Evolutionary conservation across 2,797 vertebrate species (phyloP), one percentile per base, ranked within the genome.

Genomic region (Rhinatrema bivittatum): DNA sequence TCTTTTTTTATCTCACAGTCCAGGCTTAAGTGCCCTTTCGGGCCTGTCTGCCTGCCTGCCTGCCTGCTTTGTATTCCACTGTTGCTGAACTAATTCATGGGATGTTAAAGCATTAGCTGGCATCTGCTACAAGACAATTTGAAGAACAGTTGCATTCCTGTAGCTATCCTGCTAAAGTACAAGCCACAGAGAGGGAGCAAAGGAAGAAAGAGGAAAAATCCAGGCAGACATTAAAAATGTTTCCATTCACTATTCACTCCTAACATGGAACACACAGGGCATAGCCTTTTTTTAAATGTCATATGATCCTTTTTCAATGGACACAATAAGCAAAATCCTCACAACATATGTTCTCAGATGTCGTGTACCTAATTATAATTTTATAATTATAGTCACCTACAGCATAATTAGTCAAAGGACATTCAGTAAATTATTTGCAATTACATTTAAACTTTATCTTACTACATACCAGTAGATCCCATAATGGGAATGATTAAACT

Each of bases 341-440:
- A 39, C 15, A 42, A 39, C 34, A 62, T 50, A 63, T 36, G 20
- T 42, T 56, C 46, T 37, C 19, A 29, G 32, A 29, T 65, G 46
- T 39, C 41, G 53, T 43, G 45, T 13, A 29, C 20, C 36, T 33
- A 53, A 57, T 53, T 23, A 25, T 2, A 36, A 39, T 41, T 53
- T 39, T 34, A 24, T 31, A 53, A 49, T 24, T 23, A 21, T 20
- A 34, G 24, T 39, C 34, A 56, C 39, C 36, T 39, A 56, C 36
- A 30, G 40, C 7, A 27, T 16, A 4, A 6, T 27, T 25, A 16
- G 25, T 10, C 15, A 7, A 28, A 27, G 13, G 27, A 11, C 14
- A 16, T 15, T 27, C 9, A 28, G 3, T 13, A n/a, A 25, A 10
- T 16, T 10, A n/a, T 28, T 28, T 10, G 14, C 6, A 28, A 16